A percentile compares a stretch with the other conserved stretches of the same genome.
phyloP scores from a whole-genome alignment of 23 tunicate genomes.

The Pegea sp. region DNA sequence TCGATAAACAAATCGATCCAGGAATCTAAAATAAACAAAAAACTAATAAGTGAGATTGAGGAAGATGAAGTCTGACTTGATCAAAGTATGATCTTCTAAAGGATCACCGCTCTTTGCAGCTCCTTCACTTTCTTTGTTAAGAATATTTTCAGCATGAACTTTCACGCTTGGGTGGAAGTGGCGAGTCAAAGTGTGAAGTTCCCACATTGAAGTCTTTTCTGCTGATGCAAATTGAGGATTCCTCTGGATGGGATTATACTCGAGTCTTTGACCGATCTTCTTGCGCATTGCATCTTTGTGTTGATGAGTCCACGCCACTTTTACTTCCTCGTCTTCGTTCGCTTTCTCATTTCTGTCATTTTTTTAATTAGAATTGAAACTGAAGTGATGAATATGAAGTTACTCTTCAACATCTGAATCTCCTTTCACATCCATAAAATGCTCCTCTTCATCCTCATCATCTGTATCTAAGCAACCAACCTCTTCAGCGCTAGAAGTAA shows the following conservation, averaged over 20 bases:
- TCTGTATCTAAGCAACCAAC: neutral
- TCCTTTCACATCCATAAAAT: constrained; percentile 33
- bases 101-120: constrained; percentile 41
- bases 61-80: constrained; percentile 11
- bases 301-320: constrained; percentile 46
- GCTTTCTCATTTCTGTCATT: neutral
- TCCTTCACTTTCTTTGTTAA: constrained; percentile 3
- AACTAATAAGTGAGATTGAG: neutral
- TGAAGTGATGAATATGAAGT: too few relatives aligned
- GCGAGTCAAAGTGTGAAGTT: constrained; percentile 16
- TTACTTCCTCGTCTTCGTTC: neutral
- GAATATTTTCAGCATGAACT: constrained; percentile 8
- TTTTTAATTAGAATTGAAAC: too few relatives aligned
- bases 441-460: constrained; percentile 67
- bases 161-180: constrained; percentile 73
- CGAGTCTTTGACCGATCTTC: neutral
- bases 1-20: constrained; percentile 81
- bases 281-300: constrained; percentile 4
- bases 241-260: constrained; percentile 29
- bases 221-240: constrained; percentile 41
- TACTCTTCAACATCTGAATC: constrained; percentile 24
- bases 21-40: too few relatives aligned
- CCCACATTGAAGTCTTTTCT: constrained; percentile 43
- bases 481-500: neutral
- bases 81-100: constrained; percentile 40